Conservation (phyloP, 2,888 invertebrate species). For the Trachelus troglodyta region DNA sequence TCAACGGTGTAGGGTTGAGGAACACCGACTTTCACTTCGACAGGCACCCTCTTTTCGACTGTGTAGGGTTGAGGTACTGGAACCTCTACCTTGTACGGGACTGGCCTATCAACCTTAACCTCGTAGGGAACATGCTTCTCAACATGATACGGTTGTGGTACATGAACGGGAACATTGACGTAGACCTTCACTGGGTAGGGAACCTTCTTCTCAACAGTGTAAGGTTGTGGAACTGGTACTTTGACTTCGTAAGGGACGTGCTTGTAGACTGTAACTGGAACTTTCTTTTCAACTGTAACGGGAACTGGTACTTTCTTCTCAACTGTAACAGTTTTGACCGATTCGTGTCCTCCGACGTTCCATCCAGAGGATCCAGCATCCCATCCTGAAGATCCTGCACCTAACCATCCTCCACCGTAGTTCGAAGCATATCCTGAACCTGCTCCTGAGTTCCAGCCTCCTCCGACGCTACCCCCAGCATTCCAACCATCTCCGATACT, state of each 20-base stretch:
- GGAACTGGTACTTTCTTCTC: slow-evolving; percentile 45
- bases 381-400: slow-evolving; percentile 1
- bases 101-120: slow-evolving; percentile 62
- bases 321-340: slow-evolving; percentile 24
- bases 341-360: slow-evolving; percentile 20
- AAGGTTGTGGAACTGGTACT: slow-evolving; percentile 63
- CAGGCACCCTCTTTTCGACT: slow-evolving; percentile 74
- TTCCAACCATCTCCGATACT: slow-evolving; percentile 22
- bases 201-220: slow-evolving; percentile 45
- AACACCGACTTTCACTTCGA: slow-evolving; percentile 80
- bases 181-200: slow-evolving; percentile 29
- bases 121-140: slow-evolving; percentile 75
- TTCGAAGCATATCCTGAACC: slow-evolving; percentile 2
- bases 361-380: neutral
- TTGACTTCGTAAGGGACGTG: slow-evolving; percentile 78
- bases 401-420: slow-evolving; percentile 10
- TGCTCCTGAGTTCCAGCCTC: slow-evolving; percentile 16
- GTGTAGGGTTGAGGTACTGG: slow-evolving; percentile 73
- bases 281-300: slow-evolving; percentile 78
- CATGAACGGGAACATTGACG: slow-evolving; percentile 36
- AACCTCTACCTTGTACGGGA: slow-evolving; percentile 75
- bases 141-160: slow-evolving; percentile 32
- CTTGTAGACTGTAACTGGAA: slow-evolving; percentile 81
- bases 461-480: slow-evolving; percentile 18
- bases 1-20: slow-evolving; percentile 80